Conservation (phyloP, 1,140 invertebrate genomes). For the Varroa destructor region DNA sequence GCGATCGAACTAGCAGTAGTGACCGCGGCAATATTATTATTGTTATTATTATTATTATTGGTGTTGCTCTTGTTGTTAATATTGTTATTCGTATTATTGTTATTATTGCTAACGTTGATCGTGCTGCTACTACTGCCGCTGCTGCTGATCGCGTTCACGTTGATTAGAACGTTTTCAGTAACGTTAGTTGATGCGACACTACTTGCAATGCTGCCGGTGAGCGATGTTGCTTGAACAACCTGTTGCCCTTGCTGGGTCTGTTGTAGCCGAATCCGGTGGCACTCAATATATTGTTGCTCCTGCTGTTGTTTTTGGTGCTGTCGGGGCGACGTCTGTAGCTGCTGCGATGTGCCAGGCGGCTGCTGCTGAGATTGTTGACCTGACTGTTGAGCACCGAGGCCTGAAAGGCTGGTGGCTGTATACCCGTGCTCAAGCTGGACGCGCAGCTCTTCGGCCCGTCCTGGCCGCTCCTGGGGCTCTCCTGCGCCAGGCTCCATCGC, state of each 20-base stretch:
- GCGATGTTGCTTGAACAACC: neutral
- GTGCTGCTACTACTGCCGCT: conserved; percentile 1
- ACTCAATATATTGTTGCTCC: neutral
- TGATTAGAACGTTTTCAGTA: neutral
- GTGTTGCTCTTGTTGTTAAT: no score
- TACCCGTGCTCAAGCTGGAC: no score
- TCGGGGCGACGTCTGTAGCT: neutral
- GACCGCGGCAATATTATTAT: no score
- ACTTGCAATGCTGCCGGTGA: neutral
- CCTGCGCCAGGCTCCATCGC: no score
- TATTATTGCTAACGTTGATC: neutral
- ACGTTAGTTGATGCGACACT: neutral
- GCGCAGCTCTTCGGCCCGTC: no score
- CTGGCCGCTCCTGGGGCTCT: no score
- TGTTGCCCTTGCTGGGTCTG: neutral
- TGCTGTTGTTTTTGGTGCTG: neutral
- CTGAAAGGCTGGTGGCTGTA: no score
- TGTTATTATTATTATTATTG: no score
- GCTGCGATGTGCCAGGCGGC: neutral
- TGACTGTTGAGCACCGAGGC: no score
- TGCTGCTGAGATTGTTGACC: no score
- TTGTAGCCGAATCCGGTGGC: neutral
- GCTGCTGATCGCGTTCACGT: neutral
- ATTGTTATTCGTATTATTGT: no score
- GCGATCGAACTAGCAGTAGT: no score